Conservation (phyloP, 1,140 invertebrate species). For the Ceratina calcarata region DNA sequence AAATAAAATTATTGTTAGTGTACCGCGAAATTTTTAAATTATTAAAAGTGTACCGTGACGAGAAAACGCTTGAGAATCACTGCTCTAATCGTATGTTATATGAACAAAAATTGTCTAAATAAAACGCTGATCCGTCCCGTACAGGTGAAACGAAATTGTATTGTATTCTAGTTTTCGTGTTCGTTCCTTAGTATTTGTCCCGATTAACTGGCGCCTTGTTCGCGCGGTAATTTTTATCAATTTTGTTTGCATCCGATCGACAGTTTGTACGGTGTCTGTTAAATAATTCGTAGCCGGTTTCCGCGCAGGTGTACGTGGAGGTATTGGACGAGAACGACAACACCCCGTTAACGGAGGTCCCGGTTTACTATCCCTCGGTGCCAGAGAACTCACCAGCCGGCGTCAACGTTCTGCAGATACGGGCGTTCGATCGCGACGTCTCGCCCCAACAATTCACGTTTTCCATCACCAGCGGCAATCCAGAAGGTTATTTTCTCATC, state of each 20-base stretch:
- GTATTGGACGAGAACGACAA: conserved; percentile 97
- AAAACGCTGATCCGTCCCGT: too few species aligned
- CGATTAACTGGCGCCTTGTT: too few species aligned
- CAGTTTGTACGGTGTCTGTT: background rate
- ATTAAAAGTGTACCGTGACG: too few species aligned
- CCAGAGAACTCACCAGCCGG: conserved; percentile 91
- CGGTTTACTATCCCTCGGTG: conserved; percentile 92
- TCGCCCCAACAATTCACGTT: conserved; percentile 86
- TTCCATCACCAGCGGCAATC: conserved; percentile 93
- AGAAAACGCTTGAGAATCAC: too few species aligned
- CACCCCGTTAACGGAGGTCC: conserved; percentile 90
- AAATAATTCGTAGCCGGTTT: conserved; percentile 39
- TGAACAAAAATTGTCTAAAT: too few species aligned
- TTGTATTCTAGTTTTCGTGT: too few species aligned
- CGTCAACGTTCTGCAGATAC: conserved; percentile 87
- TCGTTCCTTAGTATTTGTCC: too few species aligned
- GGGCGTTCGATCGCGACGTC: conserved; percentile 90
- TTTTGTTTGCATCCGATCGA: background rate
- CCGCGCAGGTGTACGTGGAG: conserved; percentile 91
- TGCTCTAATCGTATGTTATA: too few species aligned
- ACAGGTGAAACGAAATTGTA: too few species aligned
- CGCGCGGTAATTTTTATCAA: conserved; percentile 17
- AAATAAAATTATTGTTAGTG: too few species aligned
- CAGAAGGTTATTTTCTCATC: conserved; percentile 94
- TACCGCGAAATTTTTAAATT: too few species aligned